phyloP scores from a whole-genome alignment of 2,888 invertebrate species.

The Vesta saturnalis region DNA sequence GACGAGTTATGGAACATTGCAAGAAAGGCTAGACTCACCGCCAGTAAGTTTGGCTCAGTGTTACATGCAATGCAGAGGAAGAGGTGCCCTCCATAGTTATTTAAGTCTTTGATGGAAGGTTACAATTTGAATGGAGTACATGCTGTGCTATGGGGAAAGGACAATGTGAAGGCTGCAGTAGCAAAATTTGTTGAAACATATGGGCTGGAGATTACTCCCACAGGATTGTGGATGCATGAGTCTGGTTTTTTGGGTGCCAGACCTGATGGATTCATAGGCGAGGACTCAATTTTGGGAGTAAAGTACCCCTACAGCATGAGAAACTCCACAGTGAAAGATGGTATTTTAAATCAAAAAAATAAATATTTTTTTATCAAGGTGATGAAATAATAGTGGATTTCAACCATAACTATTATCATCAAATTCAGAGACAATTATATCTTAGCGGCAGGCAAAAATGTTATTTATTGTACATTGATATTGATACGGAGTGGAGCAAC shows the following conservation, averaged over 20 bases:
- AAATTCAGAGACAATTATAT: background rate
- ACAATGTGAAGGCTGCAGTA: background rate
- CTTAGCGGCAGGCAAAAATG: background rate
- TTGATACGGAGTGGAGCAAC: background rate
- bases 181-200: background rate
- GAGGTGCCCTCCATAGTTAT: background rate
- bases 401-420: background rate
- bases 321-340: background rate
- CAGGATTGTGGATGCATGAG: slow-evolving; percentile 12
- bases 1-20: background rate
- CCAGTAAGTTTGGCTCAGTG: background rate
- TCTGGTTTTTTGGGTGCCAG: slow-evolving; percentile 12
- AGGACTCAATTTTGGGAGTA: background rate
- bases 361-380: background rate
- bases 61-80: background rate
- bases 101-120: background rate
- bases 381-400: background rate
- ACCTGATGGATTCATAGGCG: background rate
- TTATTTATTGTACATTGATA: background rate
- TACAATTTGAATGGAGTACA: background rate
- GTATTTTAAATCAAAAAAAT: background rate
- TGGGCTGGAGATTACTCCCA: background rate
- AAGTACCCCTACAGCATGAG: background rate
- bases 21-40: background rate
- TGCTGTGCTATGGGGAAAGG: slow-evolving; percentile 2